phyloP scores from a whole-genome alignment of 1,140 invertebrate species.

The Zaprionus capensis region DNA sequence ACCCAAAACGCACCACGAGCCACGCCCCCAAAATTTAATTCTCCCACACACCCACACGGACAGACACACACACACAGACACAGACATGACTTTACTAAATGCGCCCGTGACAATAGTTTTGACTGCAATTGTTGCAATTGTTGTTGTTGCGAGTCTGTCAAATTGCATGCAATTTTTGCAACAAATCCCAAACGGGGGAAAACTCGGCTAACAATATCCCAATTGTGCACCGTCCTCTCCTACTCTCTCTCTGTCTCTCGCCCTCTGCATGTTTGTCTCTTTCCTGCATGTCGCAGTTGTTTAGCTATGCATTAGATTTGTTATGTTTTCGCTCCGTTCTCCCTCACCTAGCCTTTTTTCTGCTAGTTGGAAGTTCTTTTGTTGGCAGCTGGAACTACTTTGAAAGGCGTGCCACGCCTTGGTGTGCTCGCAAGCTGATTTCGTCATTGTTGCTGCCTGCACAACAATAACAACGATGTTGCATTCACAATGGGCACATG shows the following conservation, averaged over 20 bases:
- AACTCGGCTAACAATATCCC: slow-evolving; percentile 9
- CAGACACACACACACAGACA: slow-evolving; percentile 18
- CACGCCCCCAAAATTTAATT: slow-evolving; percentile 26
- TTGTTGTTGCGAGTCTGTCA: slow-evolving; percentile 44
- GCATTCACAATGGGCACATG: slow-evolving; percentile 57
- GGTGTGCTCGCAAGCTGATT: slow-evolving; percentile 42
- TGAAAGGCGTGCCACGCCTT: slow-evolving; percentile 20
- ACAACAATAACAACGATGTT: slow-evolving; percentile 57
- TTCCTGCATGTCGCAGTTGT: slow-evolving; percentile 37
- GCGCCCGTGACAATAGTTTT: slow-evolving; percentile 60
- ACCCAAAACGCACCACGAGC: slow-evolving; percentile 32
- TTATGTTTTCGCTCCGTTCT: slow-evolving; percentile 32
- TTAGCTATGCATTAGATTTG: slow-evolving; percentile 76
- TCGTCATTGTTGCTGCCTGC: slow-evolving; percentile 63
- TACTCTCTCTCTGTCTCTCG: not conserved
- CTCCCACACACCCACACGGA: slow-evolving; percentile 18
- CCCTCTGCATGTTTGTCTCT: not conserved
- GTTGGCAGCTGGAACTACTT: slow-evolving; percentile 20
- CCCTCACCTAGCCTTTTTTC: slow-evolving; percentile 33
- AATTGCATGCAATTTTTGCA: slow-evolving; percentile 69
- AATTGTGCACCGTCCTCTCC: not conserved
- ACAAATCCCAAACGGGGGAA: slow-evolving; percentile 41
- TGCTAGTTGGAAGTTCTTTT: slow-evolving; percentile 36
- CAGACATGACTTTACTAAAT: slow-evolving; percentile 48
- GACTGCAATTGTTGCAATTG: slow-evolving; percentile 33